Base-by-base conservation (phyloP, 2,888 invertebrate species). In the Diachrysia chrysitis region DNA sequence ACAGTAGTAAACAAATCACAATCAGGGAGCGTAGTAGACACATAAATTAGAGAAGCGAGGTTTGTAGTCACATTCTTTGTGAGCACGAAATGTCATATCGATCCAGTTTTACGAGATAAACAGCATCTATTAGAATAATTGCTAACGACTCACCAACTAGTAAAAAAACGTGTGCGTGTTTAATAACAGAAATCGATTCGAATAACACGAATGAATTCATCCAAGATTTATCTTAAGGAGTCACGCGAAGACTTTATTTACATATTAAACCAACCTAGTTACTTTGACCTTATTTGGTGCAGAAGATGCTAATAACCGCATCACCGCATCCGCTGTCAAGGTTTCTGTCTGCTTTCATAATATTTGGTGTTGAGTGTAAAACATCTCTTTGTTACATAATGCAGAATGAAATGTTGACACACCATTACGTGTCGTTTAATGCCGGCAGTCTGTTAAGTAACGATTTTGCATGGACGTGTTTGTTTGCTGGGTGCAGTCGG, bases 361-460 rank as follows among this genome's bases (percentile, higher is more conserved):
- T 69, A 69, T 25, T 9, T 56, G 64, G 64, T 78, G 73, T 72
- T 64, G 32, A 55, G 53, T 29, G 62, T 66, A 71, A 72, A 70
- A 63, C 66, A 62, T 63, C 42, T 63, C 51, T 14, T 21, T 63
- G 59, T 78, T 73, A 73, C 57, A 71, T 73, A 76, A 82, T 59
- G 48, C 56, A 29, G 56, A 53, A 57, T 54, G 1, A 65, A 66
- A 70, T 78, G 73, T 79, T 73, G 75, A 71, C 73, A 82, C 71
- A 73, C 56, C 58, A 72, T 83, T 82, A 81, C 79, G 77, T 81
- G 71, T 65, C 59, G 12, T 58, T 66, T 68, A 64, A 67, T 72
- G 69, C 62, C 62, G 69, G 70, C 61, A 72, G 63, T 62, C 60
- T 54, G 66, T 81, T 76, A 73, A 75, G 75, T 83, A 83, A 83